phyloP scores from a whole-genome alignment of 2,888 invertebrate genomes.

The Ceriagrion tenellum region DNA sequence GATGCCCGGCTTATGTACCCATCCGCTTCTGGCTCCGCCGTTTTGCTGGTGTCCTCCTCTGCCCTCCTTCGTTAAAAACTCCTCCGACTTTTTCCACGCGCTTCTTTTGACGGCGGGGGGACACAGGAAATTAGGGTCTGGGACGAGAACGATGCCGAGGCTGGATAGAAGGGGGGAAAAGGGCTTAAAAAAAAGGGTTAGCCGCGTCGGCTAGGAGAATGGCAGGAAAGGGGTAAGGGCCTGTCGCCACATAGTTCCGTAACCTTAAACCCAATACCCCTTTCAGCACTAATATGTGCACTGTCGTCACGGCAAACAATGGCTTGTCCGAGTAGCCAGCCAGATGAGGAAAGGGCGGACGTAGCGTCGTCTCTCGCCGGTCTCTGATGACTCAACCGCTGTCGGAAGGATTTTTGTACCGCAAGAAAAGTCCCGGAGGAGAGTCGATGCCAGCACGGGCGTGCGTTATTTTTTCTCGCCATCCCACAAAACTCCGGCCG shows the following conservation, averaged over 20 bases:
- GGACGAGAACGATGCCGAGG: not conserved
- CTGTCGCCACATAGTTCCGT: conserved; percentile 53
- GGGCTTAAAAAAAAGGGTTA: not conserved
- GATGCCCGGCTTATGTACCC: not conserved
- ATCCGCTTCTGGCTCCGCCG: not conserved
- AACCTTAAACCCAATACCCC: conserved; percentile 60
- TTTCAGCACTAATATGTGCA: conserved; percentile 51
- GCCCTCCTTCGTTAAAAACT: not conserved
- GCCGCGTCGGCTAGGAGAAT: not conserved
- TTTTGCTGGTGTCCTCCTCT: conserved; percentile 1
- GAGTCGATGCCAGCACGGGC: not conserved
- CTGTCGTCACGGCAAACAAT: conserved; percentile 40
- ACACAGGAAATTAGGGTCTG: conserved; percentile 62
- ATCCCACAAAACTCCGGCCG: not conserved
- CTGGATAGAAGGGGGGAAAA: not conserved
- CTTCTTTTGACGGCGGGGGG: conserved; percentile 1
- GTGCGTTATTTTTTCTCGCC: too few species aligned
- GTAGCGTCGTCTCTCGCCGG: not conserved
- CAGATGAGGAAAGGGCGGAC: not conserved
- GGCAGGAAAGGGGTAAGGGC: not conserved
- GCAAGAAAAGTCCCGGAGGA: not conserved
- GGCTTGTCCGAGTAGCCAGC: not conserved
- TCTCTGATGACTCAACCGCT: conserved; percentile 2
- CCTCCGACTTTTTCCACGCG: conserved; percentile 30
- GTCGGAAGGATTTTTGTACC: conserved; percentile 36